Evolutionary conservation across 2,113 vertebrate species (phyloP).

Genomic region (Corythornis vintsioides): DNA sequence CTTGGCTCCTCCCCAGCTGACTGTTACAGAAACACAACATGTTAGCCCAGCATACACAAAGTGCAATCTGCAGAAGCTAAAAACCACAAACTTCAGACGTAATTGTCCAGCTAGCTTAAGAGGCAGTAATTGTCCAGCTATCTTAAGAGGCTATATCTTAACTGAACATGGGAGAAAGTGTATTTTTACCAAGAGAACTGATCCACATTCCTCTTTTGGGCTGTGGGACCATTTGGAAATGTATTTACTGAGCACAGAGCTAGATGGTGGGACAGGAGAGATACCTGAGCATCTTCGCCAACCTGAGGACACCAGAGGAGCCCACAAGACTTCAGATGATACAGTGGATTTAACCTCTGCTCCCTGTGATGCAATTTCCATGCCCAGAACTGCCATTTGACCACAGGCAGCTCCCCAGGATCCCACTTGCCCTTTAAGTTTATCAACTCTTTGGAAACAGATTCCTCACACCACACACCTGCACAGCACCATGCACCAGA

Average conservation of each 20-base stretch:
- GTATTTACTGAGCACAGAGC: neutral
- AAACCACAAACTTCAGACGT: neutral
- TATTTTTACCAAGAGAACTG: neutral
- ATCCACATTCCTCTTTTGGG: neutral
- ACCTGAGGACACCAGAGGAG: too few relatives aligned
- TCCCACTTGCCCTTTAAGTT: neutral
- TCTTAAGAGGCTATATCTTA: neutral
- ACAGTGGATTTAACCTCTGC: neutral
- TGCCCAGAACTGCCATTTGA: neutral
- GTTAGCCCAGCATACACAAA: too few relatives aligned
- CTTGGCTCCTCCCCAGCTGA: neutral
- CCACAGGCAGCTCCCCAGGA: accelerated
- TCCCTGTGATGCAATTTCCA: neutral
- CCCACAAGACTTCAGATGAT: neutral
- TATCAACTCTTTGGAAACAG: neutral
- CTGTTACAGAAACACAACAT: accelerated
- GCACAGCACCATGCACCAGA: neutral
- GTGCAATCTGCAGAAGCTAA: neutral
- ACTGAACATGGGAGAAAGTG: neutral
- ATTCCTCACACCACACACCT: neutral
- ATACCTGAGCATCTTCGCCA: neutral
- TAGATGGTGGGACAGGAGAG: neutral
- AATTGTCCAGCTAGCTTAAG: neutral
- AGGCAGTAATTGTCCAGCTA: neutral
- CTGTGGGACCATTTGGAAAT: neutral